Conservation (phyloP, 1,140 invertebrate genomes). For the Watersipora subatra region DNA sequence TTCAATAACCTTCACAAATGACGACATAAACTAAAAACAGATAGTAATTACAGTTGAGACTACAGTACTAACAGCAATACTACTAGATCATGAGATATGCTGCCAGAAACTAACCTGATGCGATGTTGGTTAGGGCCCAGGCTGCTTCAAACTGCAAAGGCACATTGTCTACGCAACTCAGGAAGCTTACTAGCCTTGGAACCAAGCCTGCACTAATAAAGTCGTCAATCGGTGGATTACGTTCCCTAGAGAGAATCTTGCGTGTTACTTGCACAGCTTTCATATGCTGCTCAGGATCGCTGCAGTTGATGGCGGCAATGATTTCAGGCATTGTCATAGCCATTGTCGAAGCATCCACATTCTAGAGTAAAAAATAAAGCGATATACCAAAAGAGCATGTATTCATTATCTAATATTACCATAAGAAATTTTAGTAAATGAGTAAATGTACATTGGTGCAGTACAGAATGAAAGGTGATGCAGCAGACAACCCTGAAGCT, state of each 20-base stretch:
- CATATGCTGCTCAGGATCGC: constrained; percentile 19
- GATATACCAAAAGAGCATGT: too few species aligned
- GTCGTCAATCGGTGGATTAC: constrained; percentile 96
- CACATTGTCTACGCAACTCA: constrained; percentile 57
- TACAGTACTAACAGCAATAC: too few species aligned
- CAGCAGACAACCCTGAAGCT: too few species aligned
- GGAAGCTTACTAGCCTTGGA: constrained; percentile 78
- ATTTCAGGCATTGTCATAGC: constrained; percentile 26
- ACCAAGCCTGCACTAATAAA: constrained; percentile 84
- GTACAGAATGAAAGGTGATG: too few species aligned
- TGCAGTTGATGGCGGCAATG: constrained; percentile 20
- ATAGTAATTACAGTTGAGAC: too few species aligned
- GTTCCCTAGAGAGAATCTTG: constrained; percentile 87
- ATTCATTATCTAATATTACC: too few species aligned
- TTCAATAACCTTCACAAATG: too few species aligned
- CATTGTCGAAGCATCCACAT: not conserved
- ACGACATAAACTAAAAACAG: too few species aligned
- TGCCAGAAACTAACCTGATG: not conserved
- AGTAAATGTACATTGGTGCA: too few species aligned
- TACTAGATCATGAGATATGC: too few species aligned
- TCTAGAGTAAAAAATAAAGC: too few species aligned
- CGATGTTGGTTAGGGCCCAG: constrained; percentile 46
- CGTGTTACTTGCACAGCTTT: constrained; percentile 42
- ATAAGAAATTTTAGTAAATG: too few species aligned
- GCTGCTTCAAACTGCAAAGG: constrained; percentile 44